phyloP scores from a whole-genome alignment of 2,888 invertebrate genomes.

The Dynastes maya region DNA sequence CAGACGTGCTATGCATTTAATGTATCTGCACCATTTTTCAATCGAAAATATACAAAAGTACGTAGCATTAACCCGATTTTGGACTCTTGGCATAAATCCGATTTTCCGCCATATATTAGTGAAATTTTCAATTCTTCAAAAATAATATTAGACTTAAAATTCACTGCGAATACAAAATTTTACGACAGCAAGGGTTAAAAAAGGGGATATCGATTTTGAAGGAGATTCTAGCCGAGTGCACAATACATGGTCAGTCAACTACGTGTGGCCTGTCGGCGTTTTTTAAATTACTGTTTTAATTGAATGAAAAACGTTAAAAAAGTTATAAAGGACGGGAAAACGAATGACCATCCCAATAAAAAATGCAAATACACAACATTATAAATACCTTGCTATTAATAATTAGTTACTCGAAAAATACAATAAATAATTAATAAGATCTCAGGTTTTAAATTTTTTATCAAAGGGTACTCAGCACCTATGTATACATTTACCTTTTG shows the following conservation, averaged over 20 bases:
- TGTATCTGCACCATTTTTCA: slow-evolving; percentile 25
- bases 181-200: slow-evolving; percentile 8
- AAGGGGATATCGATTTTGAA: slow-evolving; percentile 17
- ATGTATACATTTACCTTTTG: not conserved
- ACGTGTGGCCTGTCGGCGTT: not conserved
- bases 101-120: not conserved
- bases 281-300: slow-evolving; percentile 31
- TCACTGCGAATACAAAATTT: slow-evolving; percentile 13
- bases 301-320: slow-evolving; percentile 24
- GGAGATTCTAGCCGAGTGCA: slow-evolving; percentile 15
- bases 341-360: not conserved
- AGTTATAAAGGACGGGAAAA: not conserved
- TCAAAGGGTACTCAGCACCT: not conserved
- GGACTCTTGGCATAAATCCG: not conserved
- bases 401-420: slow-evolving; percentile 23
- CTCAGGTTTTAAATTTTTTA: slow-evolving; percentile 22
- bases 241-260: slow-evolving; percentile 13
- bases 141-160: slow-evolving; percentile 13
- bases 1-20: slow-evolving; percentile 5
- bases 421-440: slow-evolving; percentile 6
- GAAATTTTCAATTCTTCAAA: not conserved
- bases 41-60: slow-evolving; percentile 9
- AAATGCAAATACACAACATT: slow-evolving; percentile 3
- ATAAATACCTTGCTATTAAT: slow-evolving; percentile 3
- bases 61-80: not conserved